Base-by-base conservation (phyloP, 2,113 vertebrate genomes). In the Phycodurus eques region DNA sequence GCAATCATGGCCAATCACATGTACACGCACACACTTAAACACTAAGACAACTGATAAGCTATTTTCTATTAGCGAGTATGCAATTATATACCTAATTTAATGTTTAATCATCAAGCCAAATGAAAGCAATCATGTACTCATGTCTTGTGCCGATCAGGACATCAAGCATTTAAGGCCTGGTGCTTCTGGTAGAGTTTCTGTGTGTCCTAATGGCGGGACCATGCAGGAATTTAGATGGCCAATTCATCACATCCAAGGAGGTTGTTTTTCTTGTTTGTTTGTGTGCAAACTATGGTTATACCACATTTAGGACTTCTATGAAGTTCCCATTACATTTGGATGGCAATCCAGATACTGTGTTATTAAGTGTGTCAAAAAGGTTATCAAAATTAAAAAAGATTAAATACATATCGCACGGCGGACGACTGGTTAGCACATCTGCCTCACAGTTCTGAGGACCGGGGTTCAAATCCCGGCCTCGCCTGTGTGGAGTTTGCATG, bases 21-120 rank as follows among this genome's bases (percentile, higher is more conserved):
- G 8, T 1, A 35, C 47, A 67, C 74, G 4, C 46, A 14, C 64
- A 70, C 72, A 71, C 61, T 79, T 71, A 76, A 66, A 78, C 74
- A 82, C 65, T 79, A 57, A 79, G 72, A 70, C 56, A 73, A 78
- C 65, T 85, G 87, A 90, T 88, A 84, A 85, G 75, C 75, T 83
- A 74, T 63, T 82, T 85, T 77, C 83, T 83, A 83, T 87, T 83
- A 78, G 78, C 75, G 82, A 88, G 89, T 74, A 84, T 84, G 83
- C 81, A 86, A 88, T 92, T 88, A 85, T 53, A 22, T 62, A 76
- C 74, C 74, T 86, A 84, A 83, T 87, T 91, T 90, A 83, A 88
- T 88, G 83, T 89, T 88, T 87, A 88, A 91, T 89, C 90, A 88
- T 90, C 88, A 84, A 75, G 64, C 80, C 67, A 80, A 89, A 88